Base-by-base conservation (phyloP, 1,140 invertebrate genomes). In the Pseudomyrmex pallidus region DNA sequence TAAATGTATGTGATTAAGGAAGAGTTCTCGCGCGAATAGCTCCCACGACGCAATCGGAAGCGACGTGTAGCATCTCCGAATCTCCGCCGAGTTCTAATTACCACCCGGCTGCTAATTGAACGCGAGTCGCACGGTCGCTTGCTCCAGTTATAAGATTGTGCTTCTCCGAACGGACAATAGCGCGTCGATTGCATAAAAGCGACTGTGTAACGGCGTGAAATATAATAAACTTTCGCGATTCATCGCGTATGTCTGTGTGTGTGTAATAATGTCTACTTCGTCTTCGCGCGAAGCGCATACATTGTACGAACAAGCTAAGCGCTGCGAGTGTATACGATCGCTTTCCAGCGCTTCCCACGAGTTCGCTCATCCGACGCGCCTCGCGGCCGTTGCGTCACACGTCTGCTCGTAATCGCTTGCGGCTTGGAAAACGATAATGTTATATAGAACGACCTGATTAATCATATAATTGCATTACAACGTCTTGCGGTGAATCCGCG, bases 191-290 rank as follows among this genome's bases (percentile, higher is more conserved):
- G 44, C 76, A 50, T 80, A 80, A 80, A 80, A 35, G 66, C 64
- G 76, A 70, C 76, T 50, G 22, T 50, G 50, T 22, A 72, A 78
- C 52, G 20, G 44, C 66, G 20, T 15, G 9, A 70, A 78, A 70
- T 78, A 66, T 77, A 83, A 83, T 83, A 83, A 83, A 83, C 82
- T 83, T 83, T 83, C 82, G 73, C 82, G 73, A 66, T 77, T n/a
- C 52, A 44, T 64, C 17, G 54, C 17, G 15, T 35, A 9, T 17
- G 20, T 68, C 20, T 20, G n/a, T 46, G n/a, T 48, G 35, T 35
- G 35, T 5, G 35, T 2, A 35, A 35, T 2, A 35, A 35, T 35
- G 35, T 35, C 35, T 35, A 35, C 20, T 13, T 12, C 25, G 17
- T 70, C 20, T 54, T 20, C 5, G 8, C 22, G 67, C 17, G 13